These are phyloP conservation scores for Prenolepis imparis DNA, from an alignment of 2,888 invertebrate genomes.

Conservation along the genomic window DNA sequence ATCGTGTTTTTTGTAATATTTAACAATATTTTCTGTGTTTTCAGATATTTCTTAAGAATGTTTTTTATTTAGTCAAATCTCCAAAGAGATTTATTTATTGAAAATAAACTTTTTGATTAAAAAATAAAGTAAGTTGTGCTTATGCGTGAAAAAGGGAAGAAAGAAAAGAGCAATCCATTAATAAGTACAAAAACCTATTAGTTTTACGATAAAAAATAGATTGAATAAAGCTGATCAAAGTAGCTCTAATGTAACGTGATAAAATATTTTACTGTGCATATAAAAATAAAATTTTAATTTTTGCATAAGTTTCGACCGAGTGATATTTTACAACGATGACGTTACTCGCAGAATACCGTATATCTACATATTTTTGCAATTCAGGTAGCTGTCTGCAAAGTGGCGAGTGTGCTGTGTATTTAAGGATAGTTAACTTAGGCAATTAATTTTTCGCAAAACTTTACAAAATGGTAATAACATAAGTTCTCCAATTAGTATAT, in stretches of 20 bases:
- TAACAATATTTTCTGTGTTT: conserved; percentile 7
- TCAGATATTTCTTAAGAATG: neutral
- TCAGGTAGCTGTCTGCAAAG: conserved; percentile 11
- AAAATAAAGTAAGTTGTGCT: neutral
- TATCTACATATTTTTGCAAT: conserved; percentile 28
- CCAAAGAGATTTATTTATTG: neutral
- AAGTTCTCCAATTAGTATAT: neutral
- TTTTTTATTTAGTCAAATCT: neutral
- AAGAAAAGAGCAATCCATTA: neutral
- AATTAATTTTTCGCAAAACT: neutral
- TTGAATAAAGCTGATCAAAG: neutral
- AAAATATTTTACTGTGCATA: neutral
- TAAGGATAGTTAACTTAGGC: neutral
- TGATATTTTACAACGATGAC: conserved; percentile 20
- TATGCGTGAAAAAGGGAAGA: neutral
- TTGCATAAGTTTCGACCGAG: neutral
- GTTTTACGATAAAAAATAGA: neutral
- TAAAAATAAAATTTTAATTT: conserved; percentile 10
- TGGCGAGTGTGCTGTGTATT: neutral
- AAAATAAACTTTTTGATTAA: neutral
- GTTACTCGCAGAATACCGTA: conserved; percentile 10
- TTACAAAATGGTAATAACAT: neutral
- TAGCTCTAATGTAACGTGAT: neutral
- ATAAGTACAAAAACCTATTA: no score
- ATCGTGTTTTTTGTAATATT: neutral